Conservation (phyloP, 2,113 vertebrate species). For the Eurystomus gularis region DNA sequence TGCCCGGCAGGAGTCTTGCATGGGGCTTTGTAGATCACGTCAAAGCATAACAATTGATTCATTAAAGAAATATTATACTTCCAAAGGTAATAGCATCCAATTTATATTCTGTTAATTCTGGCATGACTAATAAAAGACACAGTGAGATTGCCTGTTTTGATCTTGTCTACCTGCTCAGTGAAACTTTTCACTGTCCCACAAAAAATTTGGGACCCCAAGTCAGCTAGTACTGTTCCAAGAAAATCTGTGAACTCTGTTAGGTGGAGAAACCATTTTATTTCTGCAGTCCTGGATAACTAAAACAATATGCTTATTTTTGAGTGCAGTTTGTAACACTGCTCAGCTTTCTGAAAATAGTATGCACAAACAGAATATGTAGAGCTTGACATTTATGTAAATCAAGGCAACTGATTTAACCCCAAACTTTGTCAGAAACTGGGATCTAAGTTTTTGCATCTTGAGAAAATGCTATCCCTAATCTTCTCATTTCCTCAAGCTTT, state of each 20-base stretch:
- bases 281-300: not conserved
- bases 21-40: not conserved
- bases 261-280: not conserved
- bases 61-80: constrained; percentile 14
- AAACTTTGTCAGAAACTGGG: not conserved
- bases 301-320: not conserved
- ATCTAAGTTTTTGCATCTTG: not conserved
- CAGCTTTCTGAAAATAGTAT: not conserved
- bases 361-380: not conserved
- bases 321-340: not conserved
- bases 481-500: not conserved
- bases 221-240: not conserved
- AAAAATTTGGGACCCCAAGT: not conserved
- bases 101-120: not conserved
- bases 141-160: not conserved
- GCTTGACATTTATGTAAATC: not conserved
- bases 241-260: not conserved
- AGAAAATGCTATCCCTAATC: not conserved
- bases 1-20: constrained; percentile 11
- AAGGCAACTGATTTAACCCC: not conserved
- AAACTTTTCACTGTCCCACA: not conserved
- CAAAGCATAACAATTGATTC: constrained; percentile 10
- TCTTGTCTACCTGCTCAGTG: not conserved
- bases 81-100: not conserved
- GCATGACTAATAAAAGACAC: not conserved